A percentile compares a stretch with the other conserved stretches of the same genome.
Evolutionary conservation across 2,113 vertebrate species (phyloP).

Genomic region (Willisornis vidua): DNA sequence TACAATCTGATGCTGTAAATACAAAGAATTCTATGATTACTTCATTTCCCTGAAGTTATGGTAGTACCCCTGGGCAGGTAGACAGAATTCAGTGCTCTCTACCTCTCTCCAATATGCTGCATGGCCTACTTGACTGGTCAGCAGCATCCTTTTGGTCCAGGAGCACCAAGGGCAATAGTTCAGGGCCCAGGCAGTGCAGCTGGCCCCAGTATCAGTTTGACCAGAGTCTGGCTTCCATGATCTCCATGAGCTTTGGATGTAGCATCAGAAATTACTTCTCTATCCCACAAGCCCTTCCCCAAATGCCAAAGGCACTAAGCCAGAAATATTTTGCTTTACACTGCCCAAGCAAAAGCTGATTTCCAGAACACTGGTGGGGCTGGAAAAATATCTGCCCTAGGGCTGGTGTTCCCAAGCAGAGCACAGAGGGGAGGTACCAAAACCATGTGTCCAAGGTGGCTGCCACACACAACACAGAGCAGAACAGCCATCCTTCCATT

Average conservation of each 20-base stretch:
- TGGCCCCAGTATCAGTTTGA: not conserved
- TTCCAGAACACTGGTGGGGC: not conserved
- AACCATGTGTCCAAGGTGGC: not conserved
- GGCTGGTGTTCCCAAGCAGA: not conserved
- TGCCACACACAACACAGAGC: constrained; percentile 16
- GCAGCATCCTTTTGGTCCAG: not conserved
- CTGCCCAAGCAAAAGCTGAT: not conserved
- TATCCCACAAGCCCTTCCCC: not conserved
- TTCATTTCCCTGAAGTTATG: not conserved
- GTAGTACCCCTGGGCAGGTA: not conserved
- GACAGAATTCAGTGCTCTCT: not conserved
- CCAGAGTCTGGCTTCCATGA: not conserved
- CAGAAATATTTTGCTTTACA: not conserved
- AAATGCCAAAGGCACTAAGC: not conserved
- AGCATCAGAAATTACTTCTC: not conserved
- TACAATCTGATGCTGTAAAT: not conserved
- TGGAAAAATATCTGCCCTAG: not conserved
- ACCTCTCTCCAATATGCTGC: not conserved
- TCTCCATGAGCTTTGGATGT: not conserved
- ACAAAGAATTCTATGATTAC: not conserved
- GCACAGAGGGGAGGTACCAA: not conserved
- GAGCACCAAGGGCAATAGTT: not conserved
- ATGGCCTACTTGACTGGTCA: rapidly evolving
- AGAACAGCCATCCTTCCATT: not conserved
- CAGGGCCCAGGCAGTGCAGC: not conserved